Conservation (phyloP, 2,888 invertebrate genomes). For the Polyommatus iphigenia region DNA sequence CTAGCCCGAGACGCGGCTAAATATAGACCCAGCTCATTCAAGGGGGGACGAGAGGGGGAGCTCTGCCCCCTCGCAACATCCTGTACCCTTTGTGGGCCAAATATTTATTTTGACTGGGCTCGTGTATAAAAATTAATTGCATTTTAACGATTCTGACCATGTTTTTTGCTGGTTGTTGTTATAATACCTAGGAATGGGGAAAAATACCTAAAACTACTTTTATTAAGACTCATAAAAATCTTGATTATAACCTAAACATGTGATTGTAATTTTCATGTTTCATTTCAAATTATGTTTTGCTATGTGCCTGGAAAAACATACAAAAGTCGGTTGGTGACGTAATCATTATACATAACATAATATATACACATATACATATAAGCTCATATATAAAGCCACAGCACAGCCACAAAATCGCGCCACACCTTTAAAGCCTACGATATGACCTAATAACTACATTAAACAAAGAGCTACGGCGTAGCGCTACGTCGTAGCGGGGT, state of each 20-base stretch:
- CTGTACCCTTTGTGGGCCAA: background rate
- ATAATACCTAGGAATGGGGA: background rate
- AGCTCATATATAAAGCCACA: background rate
- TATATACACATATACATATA: background rate
- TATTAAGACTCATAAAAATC: too few species aligned
- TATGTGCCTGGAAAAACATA: too few species aligned
- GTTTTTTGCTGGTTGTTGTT: background rate
- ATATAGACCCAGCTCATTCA: constrained; percentile 4
- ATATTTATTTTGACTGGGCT: background rate
- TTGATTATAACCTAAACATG: too few species aligned
- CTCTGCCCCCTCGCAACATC: background rate
- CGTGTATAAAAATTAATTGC: background rate
- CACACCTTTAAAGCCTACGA: constrained; percentile 1
- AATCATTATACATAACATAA: background rate
- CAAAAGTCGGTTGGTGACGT: background rate
- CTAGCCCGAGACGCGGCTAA: background rate
- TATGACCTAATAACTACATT: constrained; percentile 66
- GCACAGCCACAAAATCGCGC: background rate
- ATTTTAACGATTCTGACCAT: background rate
- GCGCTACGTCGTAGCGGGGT: constrained; percentile 69
- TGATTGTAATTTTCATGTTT: too few species aligned
- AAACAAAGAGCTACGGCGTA: constrained; percentile 65
- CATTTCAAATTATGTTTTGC: too few species aligned
- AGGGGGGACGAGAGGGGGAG: too few species aligned
- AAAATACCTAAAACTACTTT: too few species aligned